Conservation (phyloP, 2,113 vertebrate species). For the Xiphias gladius region DNA sequence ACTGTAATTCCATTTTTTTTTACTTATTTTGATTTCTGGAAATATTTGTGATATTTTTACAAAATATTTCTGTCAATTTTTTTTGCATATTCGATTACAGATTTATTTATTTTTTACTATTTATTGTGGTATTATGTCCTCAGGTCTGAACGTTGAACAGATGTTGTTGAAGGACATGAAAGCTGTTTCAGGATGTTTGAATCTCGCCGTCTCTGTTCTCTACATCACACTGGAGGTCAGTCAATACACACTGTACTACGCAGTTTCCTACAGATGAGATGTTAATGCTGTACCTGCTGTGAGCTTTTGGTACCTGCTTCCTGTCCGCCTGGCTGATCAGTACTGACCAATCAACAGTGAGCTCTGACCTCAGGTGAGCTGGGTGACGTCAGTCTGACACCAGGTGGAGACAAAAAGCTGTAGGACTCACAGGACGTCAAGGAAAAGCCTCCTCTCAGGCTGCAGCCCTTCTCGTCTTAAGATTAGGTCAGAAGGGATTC, state of each 20-base stretch:
- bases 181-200: constrained; percentile 73
- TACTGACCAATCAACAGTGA: background rate
- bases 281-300: no score
- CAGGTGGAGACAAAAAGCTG: constrained; percentile 1
- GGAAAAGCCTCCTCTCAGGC: background rate
- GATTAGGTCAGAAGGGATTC: background rate
- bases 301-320: no score
- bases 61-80: no score
- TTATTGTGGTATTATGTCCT: background rate
- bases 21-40: no score
- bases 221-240: constrained; percentile 89
- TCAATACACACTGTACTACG: background rate
- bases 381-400: background rate
- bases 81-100: no score
- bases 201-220: constrained; percentile 86
- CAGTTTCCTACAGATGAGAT: no score
- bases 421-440: background rate
- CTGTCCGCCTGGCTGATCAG: background rate
- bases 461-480: no score
- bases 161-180: constrained; percentile 97
- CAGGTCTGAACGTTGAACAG: constrained; percentile 92
- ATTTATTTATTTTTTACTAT: background rate
- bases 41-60: no score
- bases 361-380: background rate
- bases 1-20: no score